Conservation (phyloP, 2,113 vertebrate genomes). For the Corythaixoides concolor region DNA sequence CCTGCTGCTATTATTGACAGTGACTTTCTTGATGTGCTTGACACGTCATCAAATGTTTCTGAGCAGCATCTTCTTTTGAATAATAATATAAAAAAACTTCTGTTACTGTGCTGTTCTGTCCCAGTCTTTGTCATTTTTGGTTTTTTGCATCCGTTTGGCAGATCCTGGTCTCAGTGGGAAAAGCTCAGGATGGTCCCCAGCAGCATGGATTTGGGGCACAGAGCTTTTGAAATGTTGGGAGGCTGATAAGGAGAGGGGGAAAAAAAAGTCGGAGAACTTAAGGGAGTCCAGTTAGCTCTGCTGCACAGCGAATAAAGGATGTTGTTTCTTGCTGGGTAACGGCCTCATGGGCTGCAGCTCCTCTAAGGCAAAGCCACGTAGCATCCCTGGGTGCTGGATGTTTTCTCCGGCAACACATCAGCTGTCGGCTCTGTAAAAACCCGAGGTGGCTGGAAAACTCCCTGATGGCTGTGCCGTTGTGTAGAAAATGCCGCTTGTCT, state of each 20-base stretch:
- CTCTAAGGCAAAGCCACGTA: not conserved
- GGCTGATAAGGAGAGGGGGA: not conserved
- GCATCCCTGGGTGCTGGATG: not conserved
- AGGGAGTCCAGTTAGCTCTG: not conserved
- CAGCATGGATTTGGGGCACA: accelerated
- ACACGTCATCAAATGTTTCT: not conserved
- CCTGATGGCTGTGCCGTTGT: not conserved
- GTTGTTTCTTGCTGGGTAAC: not conserved
- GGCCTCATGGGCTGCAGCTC: not conserved
- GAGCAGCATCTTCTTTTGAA: not conserved
- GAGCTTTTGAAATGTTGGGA: not conserved
- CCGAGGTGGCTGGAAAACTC: not conserved
- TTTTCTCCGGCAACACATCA: not conserved
- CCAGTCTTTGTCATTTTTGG: not conserved
- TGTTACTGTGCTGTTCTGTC: not conserved
- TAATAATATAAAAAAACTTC: not conserved
- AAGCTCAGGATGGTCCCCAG: not conserved
- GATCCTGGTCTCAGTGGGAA: not conserved
- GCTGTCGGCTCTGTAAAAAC: not conserved
- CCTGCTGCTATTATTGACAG: not conserved
- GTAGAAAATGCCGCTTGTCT: not conserved
- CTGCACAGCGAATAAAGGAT: not conserved
- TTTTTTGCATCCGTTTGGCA: not conserved
- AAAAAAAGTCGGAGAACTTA: not conserved
- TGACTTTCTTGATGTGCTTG: not conserved